A percentile compares a stretch with the other conserved stretches of the same genome.
These are phyloP conservation scores for Turdus rufiventris DNA, from an alignment of 2,113 vertebrate species.

Conservation along the genomic window DNA sequence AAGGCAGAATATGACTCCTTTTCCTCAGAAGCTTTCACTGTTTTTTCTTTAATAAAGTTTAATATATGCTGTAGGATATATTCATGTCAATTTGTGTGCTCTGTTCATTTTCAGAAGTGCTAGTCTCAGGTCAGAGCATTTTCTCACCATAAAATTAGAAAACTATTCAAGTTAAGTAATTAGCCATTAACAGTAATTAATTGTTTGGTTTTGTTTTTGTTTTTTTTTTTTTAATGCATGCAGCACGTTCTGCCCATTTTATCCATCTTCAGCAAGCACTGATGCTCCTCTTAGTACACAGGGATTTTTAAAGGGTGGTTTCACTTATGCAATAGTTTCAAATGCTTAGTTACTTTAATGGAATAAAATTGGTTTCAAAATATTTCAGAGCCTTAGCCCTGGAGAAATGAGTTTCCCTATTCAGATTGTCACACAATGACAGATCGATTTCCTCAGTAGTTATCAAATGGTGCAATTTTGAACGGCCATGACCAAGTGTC, in stretches of 20 bases:
- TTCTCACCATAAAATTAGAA: not conserved
- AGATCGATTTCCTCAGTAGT: not conserved
- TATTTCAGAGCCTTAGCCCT: not conserved
- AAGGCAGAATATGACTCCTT: not conserved
- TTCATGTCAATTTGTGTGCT: not conserved
- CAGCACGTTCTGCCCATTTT: not conserved
- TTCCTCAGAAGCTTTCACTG: not conserved
- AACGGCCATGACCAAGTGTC: not conserved
- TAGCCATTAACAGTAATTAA: not conserved
- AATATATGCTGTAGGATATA: not conserved
- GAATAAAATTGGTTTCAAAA: not conserved
- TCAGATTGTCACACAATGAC: not conserved
- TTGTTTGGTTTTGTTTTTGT: not conserved
- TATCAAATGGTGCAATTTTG: not conserved
- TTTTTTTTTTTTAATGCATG: not conserved
- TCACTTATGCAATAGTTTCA: not conserved
- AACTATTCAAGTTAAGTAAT: not conserved
- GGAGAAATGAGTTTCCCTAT: not conserved
- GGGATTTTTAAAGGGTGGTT: not conserved
- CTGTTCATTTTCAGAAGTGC: not conserved
- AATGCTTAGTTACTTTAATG: not conserved
- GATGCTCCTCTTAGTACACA: not conserved
- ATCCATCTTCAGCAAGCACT: not conserved
- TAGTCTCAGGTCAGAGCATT: not conserved
- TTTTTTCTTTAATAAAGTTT: not conserved